These are phyloP conservation scores for Ascidia mentula DNA, from an alignment of 23 tunicate genomes.

Conservation along the genomic window DNA sequence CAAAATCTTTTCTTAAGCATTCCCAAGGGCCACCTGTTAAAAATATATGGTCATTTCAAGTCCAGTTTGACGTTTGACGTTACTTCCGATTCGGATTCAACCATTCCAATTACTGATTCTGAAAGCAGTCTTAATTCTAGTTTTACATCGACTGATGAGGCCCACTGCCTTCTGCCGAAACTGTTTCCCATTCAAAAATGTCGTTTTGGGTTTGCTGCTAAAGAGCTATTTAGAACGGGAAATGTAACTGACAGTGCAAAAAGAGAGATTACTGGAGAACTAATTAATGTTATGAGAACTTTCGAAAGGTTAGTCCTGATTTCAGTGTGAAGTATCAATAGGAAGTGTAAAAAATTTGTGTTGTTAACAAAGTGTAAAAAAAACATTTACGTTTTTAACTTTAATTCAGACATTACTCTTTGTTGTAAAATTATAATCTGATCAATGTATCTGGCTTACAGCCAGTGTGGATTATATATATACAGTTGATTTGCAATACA, in stretches of 20 bases:
- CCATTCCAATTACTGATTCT: background rate
- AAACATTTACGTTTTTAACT: too few relatives aligned
- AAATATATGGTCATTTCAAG: background rate
- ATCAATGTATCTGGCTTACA: too few relatives aligned
- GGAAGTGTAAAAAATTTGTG: too few relatives aligned
- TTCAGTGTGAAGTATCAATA: too few relatives aligned
- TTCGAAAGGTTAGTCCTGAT: background rate
- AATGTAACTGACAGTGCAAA: background rate
- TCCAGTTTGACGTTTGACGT: background rate
- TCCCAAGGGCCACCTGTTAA: background rate
- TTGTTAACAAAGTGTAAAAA: too few relatives aligned
- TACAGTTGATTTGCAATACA: too few relatives aligned
- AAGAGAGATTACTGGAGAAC: background rate
- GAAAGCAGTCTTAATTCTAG: background rate
- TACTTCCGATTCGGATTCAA: background rate
- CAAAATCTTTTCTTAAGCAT: background rate
- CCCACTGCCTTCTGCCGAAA: background rate
- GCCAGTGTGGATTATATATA: too few relatives aligned
- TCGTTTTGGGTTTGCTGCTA: background rate
- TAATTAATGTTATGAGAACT: background rate
- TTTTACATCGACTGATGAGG: background rate
- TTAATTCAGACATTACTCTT: too few relatives aligned
- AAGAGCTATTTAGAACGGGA: background rate
- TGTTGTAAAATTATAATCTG: too few relatives aligned
- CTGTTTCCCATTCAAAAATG: background rate